phyloP scores from a whole-genome alignment of 2,113 vertebrate species.

The Aix galericulata region DNA sequence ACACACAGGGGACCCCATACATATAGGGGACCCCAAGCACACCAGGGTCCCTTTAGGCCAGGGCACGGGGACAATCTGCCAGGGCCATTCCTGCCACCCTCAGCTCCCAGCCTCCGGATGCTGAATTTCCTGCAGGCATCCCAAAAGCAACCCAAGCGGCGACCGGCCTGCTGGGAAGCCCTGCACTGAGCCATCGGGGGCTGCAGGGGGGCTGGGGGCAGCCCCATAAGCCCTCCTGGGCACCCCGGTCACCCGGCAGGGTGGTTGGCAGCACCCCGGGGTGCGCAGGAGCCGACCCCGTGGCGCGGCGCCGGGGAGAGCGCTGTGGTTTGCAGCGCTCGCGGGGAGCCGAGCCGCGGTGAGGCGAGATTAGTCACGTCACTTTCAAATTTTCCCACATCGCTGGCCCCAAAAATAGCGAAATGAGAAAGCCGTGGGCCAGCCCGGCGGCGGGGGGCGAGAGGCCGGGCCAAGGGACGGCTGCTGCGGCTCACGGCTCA shows the following conservation, averaged over 20 bases:
- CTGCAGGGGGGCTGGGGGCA: neutral
- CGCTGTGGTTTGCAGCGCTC: slow-evolving; percentile 67
- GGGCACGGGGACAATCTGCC: neutral
- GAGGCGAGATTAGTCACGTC: slow-evolving; percentile 64
- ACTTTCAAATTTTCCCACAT: slow-evolving; percentile 70
- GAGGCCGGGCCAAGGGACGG: neutral
- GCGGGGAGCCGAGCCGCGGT: slow-evolving; percentile 21
- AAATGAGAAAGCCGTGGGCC: neutral
- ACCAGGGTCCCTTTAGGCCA: neutral
- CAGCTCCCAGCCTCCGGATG: neutral
- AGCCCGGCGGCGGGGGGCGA: neutral
- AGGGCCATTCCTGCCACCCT: neutral
- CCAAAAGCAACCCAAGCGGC: neutral
- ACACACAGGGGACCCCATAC: no score
- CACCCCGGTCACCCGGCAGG: no score
- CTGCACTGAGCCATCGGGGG: accelerated
- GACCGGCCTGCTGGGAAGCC: neutral
- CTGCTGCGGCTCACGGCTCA: neutral
- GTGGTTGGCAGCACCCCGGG: neutral
- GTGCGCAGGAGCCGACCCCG: neutral
- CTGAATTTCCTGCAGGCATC: neutral
- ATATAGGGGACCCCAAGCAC: neutral
- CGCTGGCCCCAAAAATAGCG: neutral
- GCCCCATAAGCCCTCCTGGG: accelerated
- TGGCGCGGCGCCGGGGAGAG: neutral